Percentiles rank a stretch among this genome's conserved stretches.
Evolutionary conservation across 2,888 invertebrate genomes (phyloP).

Genomic region (Ophioninae sp.): DNA sequence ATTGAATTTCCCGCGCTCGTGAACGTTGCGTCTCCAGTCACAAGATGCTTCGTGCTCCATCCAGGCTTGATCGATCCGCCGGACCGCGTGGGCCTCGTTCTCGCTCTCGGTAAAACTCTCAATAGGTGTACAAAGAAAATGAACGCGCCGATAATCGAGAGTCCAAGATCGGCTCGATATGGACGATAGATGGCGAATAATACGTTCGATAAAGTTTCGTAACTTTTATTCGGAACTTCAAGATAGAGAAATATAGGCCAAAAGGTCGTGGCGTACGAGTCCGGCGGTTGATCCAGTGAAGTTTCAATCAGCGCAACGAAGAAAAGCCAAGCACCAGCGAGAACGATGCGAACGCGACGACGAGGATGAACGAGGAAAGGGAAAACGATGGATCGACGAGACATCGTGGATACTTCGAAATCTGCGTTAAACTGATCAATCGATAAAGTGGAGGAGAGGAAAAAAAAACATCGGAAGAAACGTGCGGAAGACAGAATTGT

Average conservation of each 20-base stretch:
- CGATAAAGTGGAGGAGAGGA: background rate
- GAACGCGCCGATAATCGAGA: background rate
- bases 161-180: background rate
- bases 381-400: slow-evolving; percentile 27
- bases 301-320: slow-evolving; percentile 4
- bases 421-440: slow-evolving; percentile 7
- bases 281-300: background rate
- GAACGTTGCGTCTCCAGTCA: background rate
- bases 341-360: background rate
- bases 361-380: background rate
- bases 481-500: slow-evolving; percentile 23
- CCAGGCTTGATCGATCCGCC: background rate
- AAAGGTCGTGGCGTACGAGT: slow-evolving; percentile 12
- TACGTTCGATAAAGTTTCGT: slow-evolving; percentile 10
- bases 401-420: slow-evolving; percentile 38
- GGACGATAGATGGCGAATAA: slow-evolving; percentile 9
- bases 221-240: background rate
- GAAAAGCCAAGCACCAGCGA: background rate
- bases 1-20: background rate
- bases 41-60: background rate
- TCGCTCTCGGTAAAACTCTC: too few relatives aligned
- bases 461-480: slow-evolving; percentile 17
- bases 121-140: background rate
- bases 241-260: slow-evolving; percentile 23
- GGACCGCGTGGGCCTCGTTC: background rate